Conservation (phyloP, 2,888 invertebrate species). For the Physocephala rufipes region DNA sequence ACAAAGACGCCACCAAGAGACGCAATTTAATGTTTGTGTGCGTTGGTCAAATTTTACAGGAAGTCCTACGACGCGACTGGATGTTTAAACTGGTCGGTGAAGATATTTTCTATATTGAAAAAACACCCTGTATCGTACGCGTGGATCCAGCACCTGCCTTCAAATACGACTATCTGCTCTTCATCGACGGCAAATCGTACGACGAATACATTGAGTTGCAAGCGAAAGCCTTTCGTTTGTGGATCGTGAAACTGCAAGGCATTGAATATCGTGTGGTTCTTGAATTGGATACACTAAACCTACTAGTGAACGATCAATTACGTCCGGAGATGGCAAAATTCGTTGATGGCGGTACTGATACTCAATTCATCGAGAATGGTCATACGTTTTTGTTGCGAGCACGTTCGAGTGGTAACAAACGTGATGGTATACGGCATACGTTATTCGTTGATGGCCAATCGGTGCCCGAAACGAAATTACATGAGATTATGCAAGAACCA, state of each 20-base stretch:
- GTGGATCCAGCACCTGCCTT: constrained; percentile 76
- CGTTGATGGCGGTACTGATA: constrained; percentile 85
- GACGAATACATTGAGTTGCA: constrained; percentile 84
- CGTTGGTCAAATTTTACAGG: constrained; percentile 70
- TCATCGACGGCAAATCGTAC: constrained; percentile 83
- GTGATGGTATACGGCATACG: constrained; percentile 71
- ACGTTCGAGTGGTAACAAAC: constrained; percentile 62
- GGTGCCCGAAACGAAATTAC: constrained; percentile 60
- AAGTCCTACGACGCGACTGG: constrained; percentile 81
- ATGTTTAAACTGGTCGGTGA: constrained; percentile 92
- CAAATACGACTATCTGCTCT: constrained; percentile 82
- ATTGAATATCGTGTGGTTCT: constrained; percentile 73
- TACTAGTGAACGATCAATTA: constrained; percentile 62
- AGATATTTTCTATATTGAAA: constrained; percentile 78
- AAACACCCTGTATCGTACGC: constrained; percentile 64
- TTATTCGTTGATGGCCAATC: constrained; percentile 68
- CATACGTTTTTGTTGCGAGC: constrained; percentile 62
- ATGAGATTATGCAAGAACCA: constrained; percentile 61
- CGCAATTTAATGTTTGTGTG: too few relatives aligned
- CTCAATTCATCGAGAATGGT: constrained; percentile 70
- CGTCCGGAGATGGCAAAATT: constrained; percentile 72
- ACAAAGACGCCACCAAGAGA: too few relatives aligned
- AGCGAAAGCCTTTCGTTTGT: constrained; percentile 77
- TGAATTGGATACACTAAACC: constrained; percentile 69
- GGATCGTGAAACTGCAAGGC: constrained; percentile 70